A percentile compares a stretch with the other conserved stretches of the same genome.
These are phyloP conservation scores for Frieseomelitta varia DNA, from an alignment of 1,140 invertebrate species.

Conservation along the genomic window DNA sequence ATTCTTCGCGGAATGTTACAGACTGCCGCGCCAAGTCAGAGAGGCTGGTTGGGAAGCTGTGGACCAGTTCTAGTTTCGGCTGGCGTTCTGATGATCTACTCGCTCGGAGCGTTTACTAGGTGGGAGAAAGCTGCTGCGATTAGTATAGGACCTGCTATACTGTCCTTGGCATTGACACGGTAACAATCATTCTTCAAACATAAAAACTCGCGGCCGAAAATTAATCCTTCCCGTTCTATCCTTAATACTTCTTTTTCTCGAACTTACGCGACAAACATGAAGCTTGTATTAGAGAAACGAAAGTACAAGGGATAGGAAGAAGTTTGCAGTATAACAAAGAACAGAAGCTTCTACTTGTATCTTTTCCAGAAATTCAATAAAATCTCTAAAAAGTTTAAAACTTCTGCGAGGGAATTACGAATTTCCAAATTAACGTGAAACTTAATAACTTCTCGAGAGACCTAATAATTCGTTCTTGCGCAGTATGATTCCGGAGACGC, in stretches of 20 bases:
- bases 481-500: slow-evolving; percentile 87
- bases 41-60: slow-evolving; percentile 78
- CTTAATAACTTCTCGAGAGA: too few species aligned
- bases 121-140: slow-evolving; percentile 85
- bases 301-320: too few species aligned
- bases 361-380: neutral
- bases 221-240: too few species aligned
- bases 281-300: too few species aligned
- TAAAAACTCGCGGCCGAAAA: too few species aligned
- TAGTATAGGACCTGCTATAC: slow-evolving; percentile 84
- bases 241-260: neutral
- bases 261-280: too few species aligned
- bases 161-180: slow-evolving; percentile 78
- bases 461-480: neutral
- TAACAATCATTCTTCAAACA: slow-evolving; percentile 43
- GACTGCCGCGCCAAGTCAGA: slow-evolving; percentile 76
- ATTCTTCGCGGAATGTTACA: slow-evolving; percentile 16
- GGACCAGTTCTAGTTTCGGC: slow-evolving; percentile 86
- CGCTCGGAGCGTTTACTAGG: slow-evolving; percentile 84
- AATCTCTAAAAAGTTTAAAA: too few species aligned
- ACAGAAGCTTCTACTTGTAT: too few species aligned
- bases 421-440: too few species aligned
- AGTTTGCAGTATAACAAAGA: too few species aligned
- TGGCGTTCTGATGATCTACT: slow-evolving; percentile 86
- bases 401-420: too few species aligned